Evolutionary conservation across 2,113 vertebrate genomes (phyloP).

Genomic region (Atherinomorus stipes): DNA sequence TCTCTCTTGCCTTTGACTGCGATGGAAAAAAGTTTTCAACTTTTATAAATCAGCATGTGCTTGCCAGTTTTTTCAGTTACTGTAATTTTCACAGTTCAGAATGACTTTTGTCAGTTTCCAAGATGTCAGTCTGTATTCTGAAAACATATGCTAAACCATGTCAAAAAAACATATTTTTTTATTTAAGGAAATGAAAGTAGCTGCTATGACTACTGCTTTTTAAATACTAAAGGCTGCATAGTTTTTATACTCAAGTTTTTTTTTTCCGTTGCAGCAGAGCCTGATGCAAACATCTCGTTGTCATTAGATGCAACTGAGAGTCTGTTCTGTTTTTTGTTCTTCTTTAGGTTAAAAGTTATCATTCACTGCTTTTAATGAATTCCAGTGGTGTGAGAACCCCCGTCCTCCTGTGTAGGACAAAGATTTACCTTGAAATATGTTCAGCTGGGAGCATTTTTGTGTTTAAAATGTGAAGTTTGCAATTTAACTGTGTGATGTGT

Average conservation of each 20-base stretch:
- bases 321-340: accelerated
- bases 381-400: background rate
- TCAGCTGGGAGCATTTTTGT: background rate
- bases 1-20: too few relatives aligned
- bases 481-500: conserved; percentile 21
- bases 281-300: background rate
- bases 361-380: background rate
- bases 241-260: background rate
- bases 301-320: background rate
- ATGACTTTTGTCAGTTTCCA: background rate
- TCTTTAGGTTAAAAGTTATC: background rate
- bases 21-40: too few relatives aligned
- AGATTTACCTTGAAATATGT: background rate
- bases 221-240: background rate
- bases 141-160: background rate
- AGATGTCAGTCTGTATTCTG: background rate
- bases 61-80: too few relatives aligned
- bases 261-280: background rate
- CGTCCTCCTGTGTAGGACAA: background rate
- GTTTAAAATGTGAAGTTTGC: background rate
- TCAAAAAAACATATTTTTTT: background rate
- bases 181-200: conserved; percentile 32
- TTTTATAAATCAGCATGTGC: too few relatives aligned
- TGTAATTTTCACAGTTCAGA: too few relatives aligned
- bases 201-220: background rate